These are phyloP conservation scores for Argyra leucocephala DNA, from an alignment of 2,888 invertebrate genomes.

Conservation along the genomic window DNA sequence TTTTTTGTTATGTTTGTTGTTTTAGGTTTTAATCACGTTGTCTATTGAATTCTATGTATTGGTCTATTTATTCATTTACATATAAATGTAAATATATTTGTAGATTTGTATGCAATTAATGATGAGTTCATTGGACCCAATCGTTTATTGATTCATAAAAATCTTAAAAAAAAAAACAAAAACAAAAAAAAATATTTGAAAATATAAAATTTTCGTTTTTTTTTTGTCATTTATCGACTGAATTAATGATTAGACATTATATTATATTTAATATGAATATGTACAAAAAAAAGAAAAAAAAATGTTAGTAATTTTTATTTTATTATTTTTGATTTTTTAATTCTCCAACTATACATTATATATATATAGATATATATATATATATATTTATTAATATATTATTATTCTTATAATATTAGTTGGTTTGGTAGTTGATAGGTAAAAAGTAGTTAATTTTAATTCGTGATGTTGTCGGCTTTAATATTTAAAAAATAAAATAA, in stretches of 20 bases:
- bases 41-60: too few species aligned
- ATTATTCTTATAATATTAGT: not conserved
- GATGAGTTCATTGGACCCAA: slow-evolving; percentile 2
- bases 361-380: too few species aligned
- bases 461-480: not conserved
- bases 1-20: too few species aligned
- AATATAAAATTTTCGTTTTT: too few species aligned
- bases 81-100: not conserved
- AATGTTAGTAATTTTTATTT: not conserved
- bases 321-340: too few species aligned
- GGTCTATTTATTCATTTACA: too few species aligned
- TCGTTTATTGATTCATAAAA: not conserved
- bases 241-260: slow-evolving; percentile 4
- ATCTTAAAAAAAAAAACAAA: not conserved
- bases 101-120: not conserved
- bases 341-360: too few species aligned
- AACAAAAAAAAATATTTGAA: not conserved
- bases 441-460: slow-evolving; percentile 6
- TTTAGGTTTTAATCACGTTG: too few species aligned
- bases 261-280: not conserved
- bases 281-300: too few species aligned
- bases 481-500: not conserved
- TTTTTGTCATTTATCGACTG: not conserved
- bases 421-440: slow-evolving; percentile 3
- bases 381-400: too few species aligned